These are phyloP conservation scores for Brenthis daphne DNA, from an alignment of 2,888 invertebrate genomes.

Conservation along the genomic window DNA sequence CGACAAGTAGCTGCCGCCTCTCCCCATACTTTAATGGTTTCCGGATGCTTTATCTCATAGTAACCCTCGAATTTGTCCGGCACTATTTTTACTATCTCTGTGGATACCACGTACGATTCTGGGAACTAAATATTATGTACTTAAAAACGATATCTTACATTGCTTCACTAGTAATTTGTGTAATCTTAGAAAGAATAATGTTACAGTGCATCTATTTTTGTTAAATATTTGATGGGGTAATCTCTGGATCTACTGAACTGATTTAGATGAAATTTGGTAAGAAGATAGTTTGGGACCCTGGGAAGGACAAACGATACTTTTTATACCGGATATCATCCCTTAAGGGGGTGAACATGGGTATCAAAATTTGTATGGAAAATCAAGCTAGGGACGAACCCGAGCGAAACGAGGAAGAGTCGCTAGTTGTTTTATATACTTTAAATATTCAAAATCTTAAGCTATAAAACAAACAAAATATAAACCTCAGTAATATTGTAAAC, in stretches of 20 bases:
- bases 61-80: conserved; percentile 70
- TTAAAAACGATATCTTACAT: neutral
- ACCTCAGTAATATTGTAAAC: conserved; percentile 74
- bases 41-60: conserved; percentile 68
- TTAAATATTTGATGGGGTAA: too few relatives aligned
- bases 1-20: conserved; percentile 68
- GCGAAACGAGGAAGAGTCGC: too few relatives aligned
- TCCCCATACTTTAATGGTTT: conserved; percentile 71
- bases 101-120: conserved; percentile 63
- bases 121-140: conserved; percentile 49
- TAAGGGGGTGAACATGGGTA: too few relatives aligned
- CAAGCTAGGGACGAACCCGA: too few relatives aligned
- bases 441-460: neutral
- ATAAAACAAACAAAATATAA: neutral
- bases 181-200: too few relatives aligned
- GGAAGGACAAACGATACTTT: too few relatives aligned
- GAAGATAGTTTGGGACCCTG: too few relatives aligned
- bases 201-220: neutral
- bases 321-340: too few relatives aligned
- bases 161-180: too few relatives aligned
- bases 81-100: conserved; percentile 57
- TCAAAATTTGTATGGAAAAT: too few relatives aligned
- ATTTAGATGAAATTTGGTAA: too few relatives aligned
- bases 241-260: too few relatives aligned
- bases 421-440: neutral